phyloP scores from a whole-genome alignment of 2,888 invertebrate genomes.

The Trachelus iudaicus region DNA sequence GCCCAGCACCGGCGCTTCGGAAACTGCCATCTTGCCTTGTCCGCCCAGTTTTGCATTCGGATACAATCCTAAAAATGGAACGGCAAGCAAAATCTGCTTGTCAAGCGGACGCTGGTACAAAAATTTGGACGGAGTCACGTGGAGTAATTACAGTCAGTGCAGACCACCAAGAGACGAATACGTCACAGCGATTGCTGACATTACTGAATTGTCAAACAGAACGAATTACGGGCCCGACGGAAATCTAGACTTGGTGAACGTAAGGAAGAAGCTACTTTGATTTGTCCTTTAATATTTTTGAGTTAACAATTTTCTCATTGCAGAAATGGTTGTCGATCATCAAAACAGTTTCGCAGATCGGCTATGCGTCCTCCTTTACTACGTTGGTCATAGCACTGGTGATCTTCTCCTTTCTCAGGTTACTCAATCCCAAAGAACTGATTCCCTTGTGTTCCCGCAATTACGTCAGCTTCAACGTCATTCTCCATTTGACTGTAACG shows the following conservation, averaged over 20 bases:
- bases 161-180: constrained; percentile 45
- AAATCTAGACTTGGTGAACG: constrained; percentile 43
- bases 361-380: constrained; percentile 69
- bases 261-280: constrained; percentile 25
- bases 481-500: neutral
- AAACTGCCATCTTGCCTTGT: constrained; percentile 63
- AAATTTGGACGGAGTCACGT: constrained; percentile 55
- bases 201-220: neutral
- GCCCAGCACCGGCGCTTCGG: constrained; percentile 65
- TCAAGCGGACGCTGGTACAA: constrained; percentile 67
- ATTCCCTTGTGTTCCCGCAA: neutral
- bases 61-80: constrained; percentile 25
- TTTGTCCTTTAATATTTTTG: neutral
- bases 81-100: constrained; percentile 67
- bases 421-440: constrained; percentile 30
- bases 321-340: constrained; percentile 68
- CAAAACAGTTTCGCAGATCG: constrained; percentile 68
- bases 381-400: constrained; percentile 68
- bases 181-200: constrained; percentile 47
- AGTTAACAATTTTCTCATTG: constrained; percentile 34
- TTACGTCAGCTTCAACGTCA: neutral
- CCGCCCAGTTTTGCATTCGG: constrained; percentile 48
- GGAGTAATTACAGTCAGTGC: constrained; percentile 69
- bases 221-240: constrained; percentile 35
- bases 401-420: constrained; percentile 70